These are phyloP conservation scores for Trichechus manatus DNA, from an alignment of 2,113 vertebrate species.

Conservation along the genomic window DNA sequence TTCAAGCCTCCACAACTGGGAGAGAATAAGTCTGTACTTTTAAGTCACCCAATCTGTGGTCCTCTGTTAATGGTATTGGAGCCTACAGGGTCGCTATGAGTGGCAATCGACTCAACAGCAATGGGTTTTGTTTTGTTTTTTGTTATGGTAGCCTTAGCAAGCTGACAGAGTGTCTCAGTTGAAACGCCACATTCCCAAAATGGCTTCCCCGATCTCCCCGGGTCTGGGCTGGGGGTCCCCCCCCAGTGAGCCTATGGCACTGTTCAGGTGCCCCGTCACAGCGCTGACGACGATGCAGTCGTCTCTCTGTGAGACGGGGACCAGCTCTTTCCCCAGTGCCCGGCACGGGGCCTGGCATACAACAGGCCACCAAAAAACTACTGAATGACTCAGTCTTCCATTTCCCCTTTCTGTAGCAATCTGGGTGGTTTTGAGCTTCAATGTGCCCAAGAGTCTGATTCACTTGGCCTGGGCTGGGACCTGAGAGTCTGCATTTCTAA, in stretches of 20 bases:
- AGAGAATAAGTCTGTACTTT: neutral
- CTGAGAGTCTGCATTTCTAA: neutral
- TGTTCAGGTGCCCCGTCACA: neutral
- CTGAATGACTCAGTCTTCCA: neutral
- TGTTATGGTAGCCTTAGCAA: neutral
- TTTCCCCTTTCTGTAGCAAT: neutral
- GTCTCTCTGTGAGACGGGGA: neutral
- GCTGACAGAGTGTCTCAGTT: neutral
- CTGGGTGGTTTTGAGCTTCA: neutral
- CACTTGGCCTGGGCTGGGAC: fast-evolving
- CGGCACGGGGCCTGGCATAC: neutral
- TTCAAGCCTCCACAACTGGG: neutral
- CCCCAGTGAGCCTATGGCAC: neutral
- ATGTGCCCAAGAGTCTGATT: neutral
- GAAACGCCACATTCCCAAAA: neutral
- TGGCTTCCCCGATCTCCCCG: neutral
- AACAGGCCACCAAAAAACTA: neutral
- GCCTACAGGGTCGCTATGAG: too few species aligned
- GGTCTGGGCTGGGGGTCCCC: neutral
- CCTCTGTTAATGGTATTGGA: too few species aligned
- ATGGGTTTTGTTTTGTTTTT: too few species aligned
- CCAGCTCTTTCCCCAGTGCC: neutral
- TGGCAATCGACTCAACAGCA: too few species aligned
- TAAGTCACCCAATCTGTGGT: neutral
- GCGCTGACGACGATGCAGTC: fast-evolving